phyloP scores from a whole-genome alignment of 2,113 vertebrate genomes.

The Arenaria interpres region DNA sequence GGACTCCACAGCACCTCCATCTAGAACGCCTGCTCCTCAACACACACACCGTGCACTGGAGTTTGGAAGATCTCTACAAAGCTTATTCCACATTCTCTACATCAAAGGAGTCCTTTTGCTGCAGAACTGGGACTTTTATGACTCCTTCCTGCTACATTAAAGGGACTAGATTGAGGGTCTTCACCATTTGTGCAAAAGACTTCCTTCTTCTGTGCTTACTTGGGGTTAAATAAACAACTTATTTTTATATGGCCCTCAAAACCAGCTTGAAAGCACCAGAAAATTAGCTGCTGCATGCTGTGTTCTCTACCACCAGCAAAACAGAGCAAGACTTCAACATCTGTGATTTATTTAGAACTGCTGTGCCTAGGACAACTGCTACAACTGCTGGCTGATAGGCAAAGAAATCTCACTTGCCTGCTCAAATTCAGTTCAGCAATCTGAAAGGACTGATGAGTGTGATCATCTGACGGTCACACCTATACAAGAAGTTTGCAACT shows the following conservation, averaged over 20 bases:
- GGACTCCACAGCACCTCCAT: not conserved
- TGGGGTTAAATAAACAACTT: constrained; percentile 40
- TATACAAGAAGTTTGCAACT: not conserved
- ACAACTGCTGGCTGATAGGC: not conserved
- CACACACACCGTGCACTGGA: rapidly evolving
- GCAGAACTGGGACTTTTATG: constrained; percentile 41
- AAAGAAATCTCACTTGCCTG: not conserved
- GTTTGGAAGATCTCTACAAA: not conserved
- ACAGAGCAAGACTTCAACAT: not conserved
- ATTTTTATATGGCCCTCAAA: constrained; percentile 32
- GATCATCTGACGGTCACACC: not conserved
- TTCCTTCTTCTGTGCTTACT: constrained; percentile 25
- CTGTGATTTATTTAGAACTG: constrained; percentile 31
- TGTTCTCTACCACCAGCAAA: constrained; percentile 21
- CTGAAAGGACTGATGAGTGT: not conserved
- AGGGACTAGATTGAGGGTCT: not conserved
- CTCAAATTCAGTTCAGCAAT: not conserved
- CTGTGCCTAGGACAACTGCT: not conserved
- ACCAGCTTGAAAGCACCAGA: constrained; percentile 34
- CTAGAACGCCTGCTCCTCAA: not conserved
- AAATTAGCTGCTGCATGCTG: not conserved
- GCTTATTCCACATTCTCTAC: not conserved
- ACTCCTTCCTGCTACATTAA: constrained; percentile 16
- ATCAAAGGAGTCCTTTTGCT: constrained; percentile 27
- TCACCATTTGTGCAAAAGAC: not conserved